Conservation (phyloP, 2,113 vertebrate species). For the Pseudorasbora parva region DNA sequence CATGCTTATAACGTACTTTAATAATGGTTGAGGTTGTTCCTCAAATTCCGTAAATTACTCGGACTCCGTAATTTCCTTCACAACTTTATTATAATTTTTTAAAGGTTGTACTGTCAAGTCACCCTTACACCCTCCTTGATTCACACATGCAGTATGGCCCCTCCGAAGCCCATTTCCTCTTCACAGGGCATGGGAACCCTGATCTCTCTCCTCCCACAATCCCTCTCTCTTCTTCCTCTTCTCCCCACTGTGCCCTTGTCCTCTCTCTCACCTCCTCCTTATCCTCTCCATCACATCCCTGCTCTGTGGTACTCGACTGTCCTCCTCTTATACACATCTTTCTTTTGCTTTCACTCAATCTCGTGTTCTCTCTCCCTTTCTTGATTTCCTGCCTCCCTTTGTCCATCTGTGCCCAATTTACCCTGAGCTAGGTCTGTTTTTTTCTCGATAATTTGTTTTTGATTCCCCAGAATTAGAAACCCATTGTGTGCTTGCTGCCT, state of each 20-base stretch:
- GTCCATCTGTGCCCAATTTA: conserved; percentile 97
- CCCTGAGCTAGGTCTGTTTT: conserved; percentile 81
- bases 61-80: neutral
- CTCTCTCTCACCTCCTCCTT: conserved; percentile 58
- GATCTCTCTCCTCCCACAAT: conserved; percentile 55
- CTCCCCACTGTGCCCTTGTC: conserved; percentile 71
- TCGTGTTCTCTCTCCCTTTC: conserved; percentile 31
- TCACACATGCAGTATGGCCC: conserved; percentile 61
- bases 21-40: neutral
- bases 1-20: too few species aligned
- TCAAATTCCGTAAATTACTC: neutral
- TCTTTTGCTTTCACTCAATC: conserved; percentile 37
- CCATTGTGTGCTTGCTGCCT: conserved; percentile 82
- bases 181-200: conserved; percentile 81
- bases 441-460: conserved; percentile 92
- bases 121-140: conserved; percentile 37
- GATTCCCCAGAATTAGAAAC: conserved; percentile 96
- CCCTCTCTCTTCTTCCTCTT: conserved; percentile 61
- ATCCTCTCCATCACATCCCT: conserved; percentile 54
- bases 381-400: conserved; percentile 74
- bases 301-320: conserved; percentile 56
- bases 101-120: neutral
- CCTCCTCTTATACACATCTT: conserved; percentile 42
- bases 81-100: neutral
- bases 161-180: conserved; percentile 78